phyloP scores from a whole-genome alignment of 2,113 vertebrate species.

The Nipponia nippon region DNA sequence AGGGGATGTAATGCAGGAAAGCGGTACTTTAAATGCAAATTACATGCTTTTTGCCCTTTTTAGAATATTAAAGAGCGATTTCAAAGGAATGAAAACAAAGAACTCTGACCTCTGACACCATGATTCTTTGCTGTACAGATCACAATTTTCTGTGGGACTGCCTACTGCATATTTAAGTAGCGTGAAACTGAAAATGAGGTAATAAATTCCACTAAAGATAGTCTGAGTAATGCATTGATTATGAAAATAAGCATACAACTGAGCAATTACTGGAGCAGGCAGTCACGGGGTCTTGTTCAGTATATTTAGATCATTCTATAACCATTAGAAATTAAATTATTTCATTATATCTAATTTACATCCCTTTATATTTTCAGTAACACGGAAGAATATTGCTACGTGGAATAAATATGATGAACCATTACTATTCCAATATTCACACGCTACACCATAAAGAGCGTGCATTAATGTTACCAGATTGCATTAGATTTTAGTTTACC shows the following conservation, averaged over 20 bases:
- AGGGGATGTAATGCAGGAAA: constrained; percentile 58
- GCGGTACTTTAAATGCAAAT: constrained; percentile 73
- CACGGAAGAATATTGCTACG: constrained; percentile 33
- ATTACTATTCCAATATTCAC: constrained; percentile 24
- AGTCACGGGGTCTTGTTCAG: constrained; percentile 29
- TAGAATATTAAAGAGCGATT: constrained; percentile 73
- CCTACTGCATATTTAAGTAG: constrained; percentile 68
- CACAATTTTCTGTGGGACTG: constrained; percentile 59
- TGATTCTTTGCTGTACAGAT: constrained; percentile 57
- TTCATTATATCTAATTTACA: constrained; percentile 61
- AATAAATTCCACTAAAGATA: constrained; percentile 70
- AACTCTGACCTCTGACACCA: constrained; percentile 72
- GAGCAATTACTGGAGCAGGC: constrained; percentile 62
- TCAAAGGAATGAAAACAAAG: constrained; percentile 66
- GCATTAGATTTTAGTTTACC: constrained; percentile 25
- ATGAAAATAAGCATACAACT: constrained; percentile 53
- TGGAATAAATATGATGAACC: constrained; percentile 39
- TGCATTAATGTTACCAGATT: background rate
- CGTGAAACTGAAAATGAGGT: constrained; percentile 66
- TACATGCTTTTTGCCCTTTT: constrained; percentile 61
- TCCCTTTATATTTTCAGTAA: constrained; percentile 33
- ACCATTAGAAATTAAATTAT: constrained; percentile 60
- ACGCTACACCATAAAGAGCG: background rate
- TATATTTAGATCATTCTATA: constrained; percentile 61
- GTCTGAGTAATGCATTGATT: constrained; percentile 65